A percentile compares a stretch with the other conserved stretches of the same genome.
Conservation (phyloP, 2,888 invertebrate species). For the Drosophila eohydei region DNA sequence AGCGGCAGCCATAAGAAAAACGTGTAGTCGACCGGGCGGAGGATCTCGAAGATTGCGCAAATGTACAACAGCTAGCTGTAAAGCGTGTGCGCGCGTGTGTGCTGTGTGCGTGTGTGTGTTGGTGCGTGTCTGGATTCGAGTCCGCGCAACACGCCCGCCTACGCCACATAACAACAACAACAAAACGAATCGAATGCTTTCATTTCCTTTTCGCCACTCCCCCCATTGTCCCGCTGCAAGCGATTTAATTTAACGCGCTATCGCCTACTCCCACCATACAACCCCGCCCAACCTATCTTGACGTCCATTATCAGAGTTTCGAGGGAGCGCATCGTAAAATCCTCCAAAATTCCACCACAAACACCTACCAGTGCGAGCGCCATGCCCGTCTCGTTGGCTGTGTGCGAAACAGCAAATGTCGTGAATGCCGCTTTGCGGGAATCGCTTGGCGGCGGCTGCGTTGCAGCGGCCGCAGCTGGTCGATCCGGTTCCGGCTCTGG, state of each 20-base stretch:
- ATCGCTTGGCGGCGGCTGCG: conserved; percentile 72
- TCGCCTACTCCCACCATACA: conserved; percentile 7
- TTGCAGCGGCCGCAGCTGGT: conserved; percentile 38
- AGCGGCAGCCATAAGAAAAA: conserved; percentile 30
- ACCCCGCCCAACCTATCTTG: conserved; percentile 12
- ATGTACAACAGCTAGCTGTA: conserved; percentile 62
- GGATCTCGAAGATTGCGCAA: conserved; percentile 53
- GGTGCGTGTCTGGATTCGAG: conserved; percentile 30
- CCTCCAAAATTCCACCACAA: conserved; percentile 83
- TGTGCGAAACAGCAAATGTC: conserved; percentile 83
- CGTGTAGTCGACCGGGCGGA: conserved; percentile 27
- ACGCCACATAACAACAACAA: conserved; percentile 29
- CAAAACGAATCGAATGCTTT: conserved; percentile 46
- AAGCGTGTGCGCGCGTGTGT: conserved; percentile 34
- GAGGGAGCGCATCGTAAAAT: conserved; percentile 36
- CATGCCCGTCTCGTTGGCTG: conserved; percentile 84
- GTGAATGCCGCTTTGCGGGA: conserved; percentile 84
- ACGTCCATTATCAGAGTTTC: conserved; percentile 32
- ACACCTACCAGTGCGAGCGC: conserved; percentile 68
- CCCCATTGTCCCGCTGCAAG: conserved; percentile 10
- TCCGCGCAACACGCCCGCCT: conserved; percentile 57
- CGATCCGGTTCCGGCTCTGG: conserved; percentile 42
- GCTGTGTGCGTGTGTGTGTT: conserved; percentile 24
- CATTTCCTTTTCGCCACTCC: conserved; percentile 32
- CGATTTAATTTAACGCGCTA: conserved; percentile 31